A percentile compares a stretch with the other conserved stretches of the same genome.
Conservation (phyloP, 2,113 vertebrate species). For the Gopherus flavomarginatus region DNA sequence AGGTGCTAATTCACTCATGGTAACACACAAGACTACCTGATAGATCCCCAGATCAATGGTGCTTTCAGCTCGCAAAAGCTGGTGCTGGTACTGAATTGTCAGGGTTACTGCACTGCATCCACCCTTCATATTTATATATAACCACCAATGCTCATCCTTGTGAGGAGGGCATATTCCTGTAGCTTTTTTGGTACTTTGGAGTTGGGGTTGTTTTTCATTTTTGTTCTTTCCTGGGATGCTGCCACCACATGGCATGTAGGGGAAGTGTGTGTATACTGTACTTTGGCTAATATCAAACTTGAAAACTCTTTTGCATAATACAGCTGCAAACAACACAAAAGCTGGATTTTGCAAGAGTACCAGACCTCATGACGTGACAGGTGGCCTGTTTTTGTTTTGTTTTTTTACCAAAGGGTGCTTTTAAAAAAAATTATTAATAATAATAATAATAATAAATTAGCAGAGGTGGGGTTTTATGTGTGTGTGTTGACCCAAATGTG, state of each 20-base stretch:
- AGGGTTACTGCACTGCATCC: conserved; percentile 80
- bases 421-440: neutral
- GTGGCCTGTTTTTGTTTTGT: conserved; percentile 26
- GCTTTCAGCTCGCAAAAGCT: conserved; percentile 35
- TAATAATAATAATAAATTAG: conserved; percentile 51
- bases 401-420: conserved; percentile 53
- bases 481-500: conserved; percentile 60
- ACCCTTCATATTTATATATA: conserved; percentile 83
- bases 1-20: conserved; percentile 44
- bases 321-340: conserved; percentile 32
- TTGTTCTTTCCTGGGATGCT: conserved; percentile 62
- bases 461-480: conserved; percentile 39
- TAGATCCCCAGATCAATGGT: neutral
- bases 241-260: conserved; percentile 74
- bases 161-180: conserved; percentile 81
- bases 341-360: conserved; percentile 56
- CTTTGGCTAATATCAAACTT: conserved; percentile 83
- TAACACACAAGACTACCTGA: conserved; percentile 39
- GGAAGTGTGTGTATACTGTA: conserved; percentile 82
- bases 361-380: conserved; percentile 49
- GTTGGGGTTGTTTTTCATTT: conserved; percentile 38
- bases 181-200: conserved; percentile 68
- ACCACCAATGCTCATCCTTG: conserved; percentile 77
- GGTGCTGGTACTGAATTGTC: conserved; percentile 55
- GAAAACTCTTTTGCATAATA: conserved; percentile 75